phyloP scores from a whole-genome alignment of 2,888 invertebrate species.

The Craniophora ligustri region DNA sequence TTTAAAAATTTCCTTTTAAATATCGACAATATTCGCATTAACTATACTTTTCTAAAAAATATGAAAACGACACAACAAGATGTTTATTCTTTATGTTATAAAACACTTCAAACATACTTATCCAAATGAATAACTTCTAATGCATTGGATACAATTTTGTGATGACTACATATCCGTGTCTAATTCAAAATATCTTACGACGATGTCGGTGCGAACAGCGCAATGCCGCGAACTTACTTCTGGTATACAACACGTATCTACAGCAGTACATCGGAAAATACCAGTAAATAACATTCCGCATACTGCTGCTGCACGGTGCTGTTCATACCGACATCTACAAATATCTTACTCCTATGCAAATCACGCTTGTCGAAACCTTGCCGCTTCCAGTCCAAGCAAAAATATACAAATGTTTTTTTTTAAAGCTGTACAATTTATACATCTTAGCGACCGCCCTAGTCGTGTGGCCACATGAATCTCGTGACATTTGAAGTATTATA shows the following conservation, averaged over 20 bases:
- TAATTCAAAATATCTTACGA: conserved; percentile 78
- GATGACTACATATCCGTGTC: conserved; percentile 83
- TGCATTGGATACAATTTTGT: conserved; percentile 81
- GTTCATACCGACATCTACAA: conserved; percentile 61
- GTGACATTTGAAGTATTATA: conserved; percentile 34
- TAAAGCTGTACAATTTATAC: conserved; percentile 86
- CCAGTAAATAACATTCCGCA: conserved; percentile 43
- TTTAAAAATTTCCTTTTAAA: conserved; percentile 73
- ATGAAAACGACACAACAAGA: conserved; percentile 87
- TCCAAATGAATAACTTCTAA: conserved; percentile 79
- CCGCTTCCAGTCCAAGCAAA: conserved; percentile 80
- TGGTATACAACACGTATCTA: conserved; percentile 46
- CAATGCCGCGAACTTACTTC: conserved; percentile 37
- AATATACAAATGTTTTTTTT: conserved; percentile 83
- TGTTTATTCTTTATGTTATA: conserved; percentile 75
- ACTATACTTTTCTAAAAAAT: conserved; percentile 82
- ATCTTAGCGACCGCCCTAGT: conserved; percentile 62
- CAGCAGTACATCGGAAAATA: conserved; percentile 40
- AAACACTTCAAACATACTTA: conserved; percentile 79
- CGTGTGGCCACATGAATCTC: conserved; percentile 54
- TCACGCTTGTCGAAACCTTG: conserved; percentile 74
- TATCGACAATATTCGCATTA: conserved; percentile 79
- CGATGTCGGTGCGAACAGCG: conserved; percentile 62
- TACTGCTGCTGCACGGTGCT: conserved; percentile 46
- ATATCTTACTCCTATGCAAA: conserved; percentile 73